Conservation (phyloP, 2,113 vertebrate genomes). For the Phylloscopus whistleri region DNA sequence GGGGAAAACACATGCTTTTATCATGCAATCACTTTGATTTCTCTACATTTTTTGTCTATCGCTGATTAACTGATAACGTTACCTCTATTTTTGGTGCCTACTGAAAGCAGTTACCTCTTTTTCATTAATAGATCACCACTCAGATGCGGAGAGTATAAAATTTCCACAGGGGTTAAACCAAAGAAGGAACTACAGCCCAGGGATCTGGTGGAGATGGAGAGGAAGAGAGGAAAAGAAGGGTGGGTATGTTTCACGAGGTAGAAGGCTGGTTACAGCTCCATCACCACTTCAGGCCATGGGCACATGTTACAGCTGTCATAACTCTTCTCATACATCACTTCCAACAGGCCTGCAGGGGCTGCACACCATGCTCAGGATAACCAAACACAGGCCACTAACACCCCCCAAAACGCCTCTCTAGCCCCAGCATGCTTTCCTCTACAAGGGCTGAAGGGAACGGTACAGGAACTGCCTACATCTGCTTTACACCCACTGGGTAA, state of each 20-base stretch:
- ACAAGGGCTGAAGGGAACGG: neutral
- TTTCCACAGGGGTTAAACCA: neutral
- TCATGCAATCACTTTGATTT: neutral
- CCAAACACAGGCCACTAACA: neutral
- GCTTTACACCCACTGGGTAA: conserved; percentile 15
- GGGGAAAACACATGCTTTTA: neutral
- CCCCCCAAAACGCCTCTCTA: neutral
- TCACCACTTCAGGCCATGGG: neutral
- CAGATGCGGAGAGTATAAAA: neutral
- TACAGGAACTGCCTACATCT: neutral
- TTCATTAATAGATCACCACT: neutral
- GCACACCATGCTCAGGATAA: neutral
- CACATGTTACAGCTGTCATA: conserved; percentile 27
- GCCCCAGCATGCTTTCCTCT: neutral
- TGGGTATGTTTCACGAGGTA: neutral
- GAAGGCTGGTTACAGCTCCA: neutral
- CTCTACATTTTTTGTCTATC: neutral
- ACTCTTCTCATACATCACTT: conserved; percentile 23
- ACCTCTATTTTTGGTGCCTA: neutral
- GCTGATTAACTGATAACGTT: neutral
- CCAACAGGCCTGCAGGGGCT: neutral
- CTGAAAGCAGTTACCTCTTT: neutral
- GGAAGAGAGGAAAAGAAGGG: neutral
- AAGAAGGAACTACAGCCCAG: neutral
- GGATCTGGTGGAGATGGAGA: neutral